Evolutionary conservation across 2,113 vertebrate genomes (phyloP).

Genomic region (Pachycephala philippinensis): DNA sequence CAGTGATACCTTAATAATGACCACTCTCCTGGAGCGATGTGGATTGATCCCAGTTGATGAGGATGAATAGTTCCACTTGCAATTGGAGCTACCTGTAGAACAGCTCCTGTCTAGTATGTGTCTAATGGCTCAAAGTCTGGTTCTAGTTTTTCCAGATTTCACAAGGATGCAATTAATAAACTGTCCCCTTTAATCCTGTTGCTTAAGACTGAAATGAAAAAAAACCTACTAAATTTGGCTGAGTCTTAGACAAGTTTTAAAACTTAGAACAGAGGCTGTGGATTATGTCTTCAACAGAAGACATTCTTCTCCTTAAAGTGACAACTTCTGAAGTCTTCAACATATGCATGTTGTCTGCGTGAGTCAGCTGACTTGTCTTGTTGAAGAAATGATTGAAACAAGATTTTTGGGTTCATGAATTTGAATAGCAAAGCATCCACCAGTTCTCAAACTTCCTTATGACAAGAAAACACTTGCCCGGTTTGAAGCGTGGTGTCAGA

Average conservation of each 20-base stretch:
- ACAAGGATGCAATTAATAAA: not conserved
- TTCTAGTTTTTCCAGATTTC: not conserved
- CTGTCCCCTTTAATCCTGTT: not conserved
- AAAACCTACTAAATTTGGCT: not conserved
- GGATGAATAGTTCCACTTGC: not conserved
- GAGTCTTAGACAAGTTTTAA: not conserved
- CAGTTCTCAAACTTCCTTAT: not conserved
- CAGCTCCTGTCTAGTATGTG: not conserved
- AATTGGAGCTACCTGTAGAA: not conserved
- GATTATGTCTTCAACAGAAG: not conserved
- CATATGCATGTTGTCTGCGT: fast-evolving
- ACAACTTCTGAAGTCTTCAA: not conserved
- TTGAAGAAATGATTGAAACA: not conserved
- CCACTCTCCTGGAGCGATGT: not conserved
- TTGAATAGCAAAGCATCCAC: not conserved
- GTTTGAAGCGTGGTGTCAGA: not conserved
- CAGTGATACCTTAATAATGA: not conserved
- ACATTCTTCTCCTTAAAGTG: not conserved
- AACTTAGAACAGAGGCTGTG: not conserved
- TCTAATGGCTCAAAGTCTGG: not conserved
- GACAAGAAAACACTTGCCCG: fast-evolving
- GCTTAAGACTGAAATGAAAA: not conserved
- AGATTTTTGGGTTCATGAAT: not conserved
- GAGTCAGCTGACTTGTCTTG: not conserved
- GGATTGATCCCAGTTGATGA: not conserved